These are phyloP conservation scores for Archips crataeganus DNA, from an alignment of 2,888 invertebrate species.

Conservation along the genomic window DNA sequence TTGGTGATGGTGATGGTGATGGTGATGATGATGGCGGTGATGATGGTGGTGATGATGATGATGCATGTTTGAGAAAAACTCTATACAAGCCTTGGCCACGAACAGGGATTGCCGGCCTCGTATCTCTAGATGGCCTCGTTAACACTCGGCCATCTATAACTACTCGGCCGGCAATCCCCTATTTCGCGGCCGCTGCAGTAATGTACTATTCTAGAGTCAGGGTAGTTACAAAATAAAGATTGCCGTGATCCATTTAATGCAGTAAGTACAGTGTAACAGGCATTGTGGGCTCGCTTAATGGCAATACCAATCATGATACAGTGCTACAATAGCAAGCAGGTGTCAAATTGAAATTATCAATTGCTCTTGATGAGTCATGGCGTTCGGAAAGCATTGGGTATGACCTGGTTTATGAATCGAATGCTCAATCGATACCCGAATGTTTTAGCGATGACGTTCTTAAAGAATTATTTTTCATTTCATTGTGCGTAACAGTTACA, in stretches of 20 bases:
- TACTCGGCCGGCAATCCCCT: too few species aligned
- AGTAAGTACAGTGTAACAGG: neutral
- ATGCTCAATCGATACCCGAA: conserved; percentile 34
- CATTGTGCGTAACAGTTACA: neutral
- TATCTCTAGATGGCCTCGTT: too few species aligned
- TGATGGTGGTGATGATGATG: too few species aligned
- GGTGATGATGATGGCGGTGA: too few species aligned
- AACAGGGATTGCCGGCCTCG: too few species aligned
- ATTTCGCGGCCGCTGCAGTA: too few species aligned
- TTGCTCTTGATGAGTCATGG: conserved; percentile 28
- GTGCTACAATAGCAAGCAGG: neutral
- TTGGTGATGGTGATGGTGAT: too few species aligned
- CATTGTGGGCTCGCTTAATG: neutral
- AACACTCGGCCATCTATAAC: too few species aligned
- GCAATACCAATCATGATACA: neutral
- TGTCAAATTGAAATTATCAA: conserved; percentile 23
- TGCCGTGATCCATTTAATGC: neutral
- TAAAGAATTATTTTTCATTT: neutral
- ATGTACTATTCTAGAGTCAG: too few species aligned
- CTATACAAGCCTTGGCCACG: too few species aligned
- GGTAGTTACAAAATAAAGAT: neutral
- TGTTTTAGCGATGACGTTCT: conserved; percentile 3
- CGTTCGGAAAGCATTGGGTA: conserved; percentile 18
- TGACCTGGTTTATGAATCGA: conserved; percentile 35
- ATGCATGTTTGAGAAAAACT: too few species aligned